These are phyloP conservation scores for Stenopsyche tienmushanensis DNA, from an alignment of 1,140 invertebrate genomes.

Conservation along the genomic window DNA sequence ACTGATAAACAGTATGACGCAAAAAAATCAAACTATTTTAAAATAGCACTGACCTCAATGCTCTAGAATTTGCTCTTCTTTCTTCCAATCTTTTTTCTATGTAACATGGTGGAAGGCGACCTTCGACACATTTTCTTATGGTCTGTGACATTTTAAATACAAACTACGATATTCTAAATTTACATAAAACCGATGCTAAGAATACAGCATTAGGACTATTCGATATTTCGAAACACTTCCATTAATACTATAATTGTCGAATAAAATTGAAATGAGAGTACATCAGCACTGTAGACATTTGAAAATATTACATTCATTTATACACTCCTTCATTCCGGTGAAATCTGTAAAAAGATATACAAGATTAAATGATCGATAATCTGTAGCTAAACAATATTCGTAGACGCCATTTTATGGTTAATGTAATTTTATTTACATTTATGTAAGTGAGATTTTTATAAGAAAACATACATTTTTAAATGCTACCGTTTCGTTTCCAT, in stretches of 20 bases:
- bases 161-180: not conserved
- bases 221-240: no score
- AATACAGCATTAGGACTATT: no score
- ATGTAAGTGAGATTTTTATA: no score
- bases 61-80: slow-evolving; percentile 64
- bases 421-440: no score
- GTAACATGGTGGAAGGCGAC: slow-evolving; percentile 72
- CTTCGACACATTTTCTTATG: slow-evolving; percentile 52
- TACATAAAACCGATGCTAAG: not conserved
- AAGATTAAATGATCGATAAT: not conserved
- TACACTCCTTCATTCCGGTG: not conserved
- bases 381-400: no score
- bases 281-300: no score
- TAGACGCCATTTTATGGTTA: no score
- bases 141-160: slow-evolving; percentile 50
- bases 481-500: no score
- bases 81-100: slow-evolving; percentile 70
- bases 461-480: no score
- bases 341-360: not conserved
- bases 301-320: no score
- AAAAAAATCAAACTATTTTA: not conserved
- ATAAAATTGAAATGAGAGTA: no score
- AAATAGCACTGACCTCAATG: slow-evolving; percentile 50
- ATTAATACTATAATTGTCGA: no score
- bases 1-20: not conserved